phyloP scores from a whole-genome alignment of 2,797 vertebrate species.

The Sardinella longiceps region DNA sequence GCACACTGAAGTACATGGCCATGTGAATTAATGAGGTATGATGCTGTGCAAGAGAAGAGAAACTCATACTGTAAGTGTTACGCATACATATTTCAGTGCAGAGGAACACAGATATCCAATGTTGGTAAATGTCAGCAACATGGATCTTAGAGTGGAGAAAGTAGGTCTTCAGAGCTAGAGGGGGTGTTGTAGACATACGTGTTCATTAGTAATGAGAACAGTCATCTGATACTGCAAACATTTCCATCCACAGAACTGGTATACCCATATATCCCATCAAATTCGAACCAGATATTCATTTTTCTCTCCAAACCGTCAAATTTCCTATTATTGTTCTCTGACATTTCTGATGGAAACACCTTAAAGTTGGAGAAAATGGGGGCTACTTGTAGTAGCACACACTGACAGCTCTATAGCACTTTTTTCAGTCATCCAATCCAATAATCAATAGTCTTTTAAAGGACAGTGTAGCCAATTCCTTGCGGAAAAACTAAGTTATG shows the following conservation, averaged over 20 bases:
- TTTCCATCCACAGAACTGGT: slow-evolving; percentile 71
- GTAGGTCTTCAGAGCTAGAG: slow-evolving; percentile 32
- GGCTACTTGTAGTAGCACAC: neutral
- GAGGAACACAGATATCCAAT: neutral
- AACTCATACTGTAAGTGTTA: neutral
- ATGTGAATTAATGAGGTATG: neutral
- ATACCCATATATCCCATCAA: slow-evolving; percentile 56
- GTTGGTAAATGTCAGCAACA: neutral
- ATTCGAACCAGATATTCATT: slow-evolving; percentile 64
- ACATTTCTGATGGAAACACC: neutral
- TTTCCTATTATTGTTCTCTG: neutral
- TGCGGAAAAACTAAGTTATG: neutral
- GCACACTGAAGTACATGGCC: neutral
- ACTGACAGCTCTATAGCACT: neutral
- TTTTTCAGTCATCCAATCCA: neutral
- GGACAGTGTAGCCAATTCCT: neutral
- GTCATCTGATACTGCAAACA: slow-evolving; percentile 61
- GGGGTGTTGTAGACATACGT: slow-evolving; percentile 33
- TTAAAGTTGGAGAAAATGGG: neutral
- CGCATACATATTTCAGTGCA: neutral
- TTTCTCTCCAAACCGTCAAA: slow-evolving; percentile 26
- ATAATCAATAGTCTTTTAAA: neutral
- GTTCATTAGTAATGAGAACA: slow-evolving; percentile 51
- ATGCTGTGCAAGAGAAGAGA: too few relatives aligned
- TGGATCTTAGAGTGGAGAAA: neutral